These are phyloP conservation scores for Romanogobio albipinnatus DNA, from an alignment of 2,113 vertebrate species.

Conservation along the genomic window DNA sequence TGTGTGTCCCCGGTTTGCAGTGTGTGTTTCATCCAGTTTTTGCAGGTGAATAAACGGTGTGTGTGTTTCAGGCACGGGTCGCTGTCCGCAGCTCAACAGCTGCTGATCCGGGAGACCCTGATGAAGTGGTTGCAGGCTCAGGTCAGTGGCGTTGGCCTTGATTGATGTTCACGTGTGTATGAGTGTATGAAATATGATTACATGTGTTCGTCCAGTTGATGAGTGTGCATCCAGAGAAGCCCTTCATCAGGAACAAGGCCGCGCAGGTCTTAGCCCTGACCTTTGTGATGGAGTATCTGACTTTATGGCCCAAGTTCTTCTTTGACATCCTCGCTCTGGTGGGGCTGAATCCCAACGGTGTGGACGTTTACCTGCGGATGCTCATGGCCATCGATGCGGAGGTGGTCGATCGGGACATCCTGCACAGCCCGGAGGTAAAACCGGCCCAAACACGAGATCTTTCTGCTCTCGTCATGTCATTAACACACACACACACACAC, in stretches of 20 bases:
- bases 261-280: conserved; percentile 97
- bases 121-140: conserved; percentile 97
- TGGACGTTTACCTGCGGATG: conserved; percentile 93
- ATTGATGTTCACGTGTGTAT: not conserved
- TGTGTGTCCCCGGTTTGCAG: no score
- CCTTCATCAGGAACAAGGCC: conserved; percentile 97
- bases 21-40: no score
- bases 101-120: conserved; percentile 93
- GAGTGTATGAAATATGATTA: not conserved
- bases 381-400: conserved; percentile 98
- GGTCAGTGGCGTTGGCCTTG: conserved; percentile 68
- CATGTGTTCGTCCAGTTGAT: conserved; percentile 79
- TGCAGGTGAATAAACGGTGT: not conserved
- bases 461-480: no score
- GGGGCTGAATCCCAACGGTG: conserved; percentile 89
- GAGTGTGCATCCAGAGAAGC: conserved; percentile 89
- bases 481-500: no score
- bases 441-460: not conserved
- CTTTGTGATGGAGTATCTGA: conserved; percentile 93
- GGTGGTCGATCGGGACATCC: conserved; percentile 92
- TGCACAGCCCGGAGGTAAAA: conserved; percentile 88
- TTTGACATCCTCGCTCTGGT: conserved; percentile 93
- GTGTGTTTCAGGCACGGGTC: conserved; percentile 83
- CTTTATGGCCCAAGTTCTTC: conserved; percentile 98
- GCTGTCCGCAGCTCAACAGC: conserved; percentile 87